phyloP scores from a whole-genome alignment of 1,140 invertebrate genomes.

The Cepaea nemoralis region DNA sequence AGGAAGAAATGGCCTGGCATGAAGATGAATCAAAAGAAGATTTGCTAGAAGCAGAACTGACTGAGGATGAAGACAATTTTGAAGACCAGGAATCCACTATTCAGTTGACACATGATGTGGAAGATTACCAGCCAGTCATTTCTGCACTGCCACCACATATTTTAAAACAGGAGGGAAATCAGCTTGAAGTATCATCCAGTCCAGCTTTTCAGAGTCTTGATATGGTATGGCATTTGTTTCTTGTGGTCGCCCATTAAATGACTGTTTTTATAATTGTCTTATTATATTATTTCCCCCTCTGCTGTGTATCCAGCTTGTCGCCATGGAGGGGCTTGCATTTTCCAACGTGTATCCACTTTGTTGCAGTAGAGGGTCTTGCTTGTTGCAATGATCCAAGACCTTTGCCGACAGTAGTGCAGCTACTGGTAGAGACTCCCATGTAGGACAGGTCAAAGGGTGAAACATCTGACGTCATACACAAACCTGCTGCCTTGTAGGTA shows the following conservation, averaged over 20 bases:
- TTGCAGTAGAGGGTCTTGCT: too few species aligned
- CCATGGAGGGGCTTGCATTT: too few species aligned
- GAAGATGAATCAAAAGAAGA: constrained; percentile 10
- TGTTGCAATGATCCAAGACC: too few species aligned
- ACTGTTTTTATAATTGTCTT: background rate
- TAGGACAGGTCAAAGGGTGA: too few species aligned
- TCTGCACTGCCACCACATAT: constrained; percentile 68
- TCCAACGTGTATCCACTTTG: too few species aligned
- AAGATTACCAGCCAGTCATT: constrained; percentile 60
- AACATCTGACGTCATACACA: too few species aligned
- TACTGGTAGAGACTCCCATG: too few species aligned
- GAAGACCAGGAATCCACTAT: constrained; percentile 35
- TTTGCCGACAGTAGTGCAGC: too few species aligned
- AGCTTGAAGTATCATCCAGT: constrained; percentile 70
- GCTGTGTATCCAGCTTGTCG: too few species aligned
- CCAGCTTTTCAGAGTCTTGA: constrained; percentile 71
- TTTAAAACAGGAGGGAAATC: constrained; percentile 68
- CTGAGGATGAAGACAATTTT: background rate
- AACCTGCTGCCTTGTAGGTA: too few species aligned
- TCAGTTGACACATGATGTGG: constrained; percentile 39
- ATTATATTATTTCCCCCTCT: too few species aligned
- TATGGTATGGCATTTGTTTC: constrained; percentile 58
- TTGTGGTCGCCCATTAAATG: background rate
- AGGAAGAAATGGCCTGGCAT: background rate
- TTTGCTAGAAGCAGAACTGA: background rate